Base-by-base conservation (phyloP, 1,140 invertebrate genomes). In the Agrypnia vestita region DNA sequence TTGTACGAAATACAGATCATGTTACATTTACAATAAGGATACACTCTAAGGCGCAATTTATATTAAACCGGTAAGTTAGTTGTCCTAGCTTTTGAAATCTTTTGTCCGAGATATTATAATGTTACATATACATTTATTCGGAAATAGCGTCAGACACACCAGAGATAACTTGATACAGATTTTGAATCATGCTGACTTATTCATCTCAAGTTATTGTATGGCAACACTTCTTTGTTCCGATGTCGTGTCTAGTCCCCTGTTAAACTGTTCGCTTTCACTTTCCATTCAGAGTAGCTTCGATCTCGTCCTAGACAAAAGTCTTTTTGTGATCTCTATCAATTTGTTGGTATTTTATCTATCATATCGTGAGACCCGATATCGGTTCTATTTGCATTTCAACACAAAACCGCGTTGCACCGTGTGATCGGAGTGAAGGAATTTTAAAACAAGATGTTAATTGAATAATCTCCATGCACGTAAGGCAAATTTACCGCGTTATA, bases 251-350 rank as follows among this genome's bases (percentile, higher is more conserved):
- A 43, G 17, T 53, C 71, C 21, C n/a, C 47, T 71, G n/a, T n/a
- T n/a, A 6, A 35, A 35, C 25, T 6, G 25, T 35, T 35, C 6
- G 19, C 71, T 73, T 73, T 73, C 71, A 73, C 71, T 73, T 73
- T 73, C 15, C 71, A 73, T 56, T 56, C 17, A 25, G 17, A 56
- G 71, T 53, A 73, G 49, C 71, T 53, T 55, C 71, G 53, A 73
- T 73, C 71, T 73, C 51, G 71, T 76, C 53, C 74, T 61, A 76
- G 74, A 76, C 74, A 59, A 76, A 79, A 61, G 77, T 17, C 71
- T 73, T 73, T 73, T 73, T 73, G 71, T 73, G 47, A 73, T 73
- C 71, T 73, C 49, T 55, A 73, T 73, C 71, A 56, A 73, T 53
- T 73, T 73, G 71, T 73, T 73, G 35, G 53, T 56, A 73, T 73